phyloP scores from a whole-genome alignment of 2,888 invertebrate genomes.

The Andrena haemorrhoa region DNA sequence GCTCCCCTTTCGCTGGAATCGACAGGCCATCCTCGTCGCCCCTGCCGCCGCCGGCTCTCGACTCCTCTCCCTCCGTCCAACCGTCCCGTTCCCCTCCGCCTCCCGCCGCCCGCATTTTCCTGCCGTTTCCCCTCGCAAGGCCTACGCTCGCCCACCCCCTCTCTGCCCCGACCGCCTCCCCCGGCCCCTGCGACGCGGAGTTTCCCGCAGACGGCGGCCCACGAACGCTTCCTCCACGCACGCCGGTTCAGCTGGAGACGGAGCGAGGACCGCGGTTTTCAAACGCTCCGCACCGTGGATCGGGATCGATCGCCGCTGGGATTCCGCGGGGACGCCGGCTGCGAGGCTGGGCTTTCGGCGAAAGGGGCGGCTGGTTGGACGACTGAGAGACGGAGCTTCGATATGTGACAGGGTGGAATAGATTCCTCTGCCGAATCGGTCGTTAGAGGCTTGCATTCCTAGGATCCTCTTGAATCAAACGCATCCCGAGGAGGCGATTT shows the following conservation, averaged over 20 bases:
- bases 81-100: not conserved
- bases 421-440: too few relatives aligned
- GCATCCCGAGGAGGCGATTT: too few relatives aligned
- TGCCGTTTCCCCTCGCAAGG: slow-evolving; percentile 15
- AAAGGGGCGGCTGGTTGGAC: too few relatives aligned
- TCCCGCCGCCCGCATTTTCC: slow-evolving; percentile 28
- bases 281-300: not conserved
- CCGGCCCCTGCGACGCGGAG: not conserved
- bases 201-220: slow-evolving; percentile 21
- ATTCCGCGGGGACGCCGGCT: not conserved
- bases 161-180: not conserved
- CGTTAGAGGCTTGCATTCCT: too few relatives aligned
- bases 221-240: slow-evolving; percentile 14
- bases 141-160: not conserved
- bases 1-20: not conserved
- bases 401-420: too few relatives aligned
- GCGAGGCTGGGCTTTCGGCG: not conserved
- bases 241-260: not conserved
- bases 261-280: slow-evolving; percentile 37
- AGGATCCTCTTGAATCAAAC: too few relatives aligned
- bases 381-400: too few relatives aligned
- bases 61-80: not conserved
- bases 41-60: not conserved
- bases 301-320: not conserved
- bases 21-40: not conserved